Percentiles rank a stretch among this genome's conserved stretches.
These are phyloP conservation scores for Coccyzus lansbergi DNA, from an alignment of 2,797 vertebrate genomes.

Conservation along the genomic window DNA sequence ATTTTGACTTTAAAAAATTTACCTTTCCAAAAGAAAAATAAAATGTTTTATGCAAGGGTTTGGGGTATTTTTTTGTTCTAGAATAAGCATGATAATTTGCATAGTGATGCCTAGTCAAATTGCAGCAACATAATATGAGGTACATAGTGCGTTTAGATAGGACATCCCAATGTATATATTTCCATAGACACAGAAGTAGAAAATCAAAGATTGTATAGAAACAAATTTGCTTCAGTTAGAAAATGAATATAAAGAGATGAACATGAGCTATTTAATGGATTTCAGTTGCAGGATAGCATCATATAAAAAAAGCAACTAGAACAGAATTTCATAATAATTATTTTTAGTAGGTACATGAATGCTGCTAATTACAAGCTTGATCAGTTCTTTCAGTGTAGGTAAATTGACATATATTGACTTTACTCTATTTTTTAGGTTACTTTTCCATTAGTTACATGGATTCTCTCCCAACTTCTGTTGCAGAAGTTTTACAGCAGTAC, in stretches of 20 bases:
- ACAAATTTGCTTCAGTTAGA: background rate
- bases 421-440: background rate
- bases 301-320: background rate
- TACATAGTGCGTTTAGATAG: background rate
- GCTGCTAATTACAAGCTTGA: background rate
- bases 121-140: background rate
- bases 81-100: background rate
- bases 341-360: background rate
- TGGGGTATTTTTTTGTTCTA: background rate
- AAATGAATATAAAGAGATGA: background rate
- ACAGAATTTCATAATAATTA: background rate
- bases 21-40: background rate
- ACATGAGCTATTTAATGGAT: background rate
- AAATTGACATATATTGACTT: background rate
- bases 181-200: background rate
- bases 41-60: background rate
- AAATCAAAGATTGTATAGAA: background rate
- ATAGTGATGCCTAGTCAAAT: background rate
- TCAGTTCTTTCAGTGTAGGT: background rate
- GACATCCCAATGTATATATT: background rate
- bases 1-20: background rate
- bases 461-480: background rate
- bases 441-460: background rate
- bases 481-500: background rate
- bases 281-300: background rate